A percentile compares a stretch with the other conserved stretches of the same genome.
phyloP scores from a whole-genome alignment of 2,888 invertebrate species.

The Horisme vitalbata region DNA sequence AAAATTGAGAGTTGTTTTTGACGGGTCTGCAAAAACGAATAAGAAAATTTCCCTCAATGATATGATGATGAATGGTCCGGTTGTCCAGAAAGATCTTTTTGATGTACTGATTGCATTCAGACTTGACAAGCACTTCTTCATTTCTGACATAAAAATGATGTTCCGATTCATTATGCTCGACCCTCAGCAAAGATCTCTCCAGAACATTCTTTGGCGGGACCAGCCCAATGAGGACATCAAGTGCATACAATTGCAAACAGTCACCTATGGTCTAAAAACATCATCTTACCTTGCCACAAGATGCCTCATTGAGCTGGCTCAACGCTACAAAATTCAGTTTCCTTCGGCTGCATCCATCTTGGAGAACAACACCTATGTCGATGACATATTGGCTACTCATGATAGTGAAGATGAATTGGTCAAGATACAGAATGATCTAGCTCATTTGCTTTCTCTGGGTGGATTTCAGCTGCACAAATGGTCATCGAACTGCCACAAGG shows the following conservation, averaged over 20 bases:
- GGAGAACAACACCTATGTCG: neutral
- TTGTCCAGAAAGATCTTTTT: slow-evolving; percentile 26
- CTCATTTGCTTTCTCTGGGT: neutral
- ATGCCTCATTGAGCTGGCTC: slow-evolving; percentile 21
- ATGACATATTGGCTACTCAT: neutral
- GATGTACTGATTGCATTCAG: slow-evolving; percentile 23
- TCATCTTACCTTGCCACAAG: slow-evolving; percentile 21
- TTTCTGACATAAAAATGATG: slow-evolving; percentile 21
- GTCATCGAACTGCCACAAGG: neutral
- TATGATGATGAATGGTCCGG: slow-evolving; percentile 25
- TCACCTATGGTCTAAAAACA: slow-evolving; percentile 10
- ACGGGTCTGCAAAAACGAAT: slow-evolving; percentile 14
- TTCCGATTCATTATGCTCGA: slow-evolving; percentile 8
- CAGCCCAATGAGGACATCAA: slow-evolving; percentile 3
- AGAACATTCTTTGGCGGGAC: slow-evolving; percentile 21
- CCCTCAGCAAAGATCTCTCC: slow-evolving; percentile 12
- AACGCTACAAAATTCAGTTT: neutral
- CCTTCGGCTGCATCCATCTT: neutral
- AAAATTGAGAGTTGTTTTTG: slow-evolving; percentile 21
- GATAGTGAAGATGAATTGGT: neutral
- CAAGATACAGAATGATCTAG: neutral
- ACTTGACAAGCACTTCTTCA: slow-evolving; percentile 11
- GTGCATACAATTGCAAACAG: slow-evolving; percentile 10
- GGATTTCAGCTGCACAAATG: slow-evolving; percentile 7
- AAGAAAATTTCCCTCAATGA: slow-evolving; percentile 19